phyloP scores from a whole-genome alignment of 2,888 invertebrate genomes.

The Aproaerema taeniolella region DNA sequence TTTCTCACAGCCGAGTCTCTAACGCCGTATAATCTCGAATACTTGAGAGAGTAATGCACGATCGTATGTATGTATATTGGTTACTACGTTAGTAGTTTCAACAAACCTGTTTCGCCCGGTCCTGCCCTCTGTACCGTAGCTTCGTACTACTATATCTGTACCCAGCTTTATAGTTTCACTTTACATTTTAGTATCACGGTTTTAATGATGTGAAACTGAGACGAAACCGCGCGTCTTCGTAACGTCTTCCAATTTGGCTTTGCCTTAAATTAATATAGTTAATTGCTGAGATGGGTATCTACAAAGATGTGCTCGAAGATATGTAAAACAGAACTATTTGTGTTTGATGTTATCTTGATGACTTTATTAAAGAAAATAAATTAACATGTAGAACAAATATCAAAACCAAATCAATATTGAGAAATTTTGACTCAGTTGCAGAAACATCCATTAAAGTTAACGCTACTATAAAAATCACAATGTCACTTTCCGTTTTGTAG shows the following conservation, averaged over 20 bases:
- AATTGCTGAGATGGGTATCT: slow-evolving; percentile 6
- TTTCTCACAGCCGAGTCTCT: slow-evolving; percentile 59
- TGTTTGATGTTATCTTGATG: slow-evolving; percentile 11
- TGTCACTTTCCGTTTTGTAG: too few relatives aligned
- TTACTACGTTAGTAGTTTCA: slow-evolving; percentile 68
- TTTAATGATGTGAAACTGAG: slow-evolving; percentile 34
- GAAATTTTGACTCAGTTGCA: too few relatives aligned
- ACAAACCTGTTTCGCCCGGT: slow-evolving; percentile 62
- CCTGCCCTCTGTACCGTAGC: slow-evolving; percentile 67
- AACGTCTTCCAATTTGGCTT: slow-evolving; percentile 1
- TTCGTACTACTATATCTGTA: slow-evolving; percentile 40
- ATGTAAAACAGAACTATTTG: slow-evolving; percentile 11
- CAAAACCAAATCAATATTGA: too few relatives aligned
- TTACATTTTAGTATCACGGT: slow-evolving; percentile 49
- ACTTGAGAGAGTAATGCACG: slow-evolving; percentile 58
- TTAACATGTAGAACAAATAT: too few relatives aligned
- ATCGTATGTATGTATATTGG: slow-evolving; percentile 64
- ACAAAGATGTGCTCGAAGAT: too few relatives aligned
- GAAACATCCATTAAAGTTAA: too few relatives aligned
- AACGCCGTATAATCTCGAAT: slow-evolving; percentile 58
- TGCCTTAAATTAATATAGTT: slow-evolving; percentile 5
- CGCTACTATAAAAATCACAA: too few relatives aligned
- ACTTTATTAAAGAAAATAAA: slow-evolving; percentile 27
- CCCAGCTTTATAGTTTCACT: slow-evolving; percentile 61
- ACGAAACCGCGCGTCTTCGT: slow-evolving; percentile 15